Base-by-base conservation (phyloP, 2,888 invertebrate genomes). In the Trissolcus brochymenae region DNA sequence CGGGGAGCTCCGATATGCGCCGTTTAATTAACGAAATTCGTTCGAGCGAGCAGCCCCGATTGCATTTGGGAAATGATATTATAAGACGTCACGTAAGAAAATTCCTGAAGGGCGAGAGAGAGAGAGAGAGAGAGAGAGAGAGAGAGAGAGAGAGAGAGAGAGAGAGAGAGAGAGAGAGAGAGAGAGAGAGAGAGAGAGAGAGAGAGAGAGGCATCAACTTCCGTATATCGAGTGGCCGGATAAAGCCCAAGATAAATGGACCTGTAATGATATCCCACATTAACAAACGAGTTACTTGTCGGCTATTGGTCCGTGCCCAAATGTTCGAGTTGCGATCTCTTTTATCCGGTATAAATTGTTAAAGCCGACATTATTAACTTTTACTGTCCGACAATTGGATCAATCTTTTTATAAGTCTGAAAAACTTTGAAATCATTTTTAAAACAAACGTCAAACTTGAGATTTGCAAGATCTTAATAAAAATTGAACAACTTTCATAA, bases 221-320 rank as follows among this genome's bases (percentile, higher is more conserved):
- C 74, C 68, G 62, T 57, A 35, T 75, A 75, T 74, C 74, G 68
- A 74, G 59, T 41, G 49, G 75, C 55, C 56, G 65, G 71, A 61
- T 65, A 55, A 65, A 76, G 57, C 54, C 9, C 35, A 66, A 76
- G 76, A 76, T 76, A 76, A 76, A 76, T 76, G 68, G 66, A 66
- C 57, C 19, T 17, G 61, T 71, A 71, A 76, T 76, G 76, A 71
- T 46, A 41, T 50, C 43, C 53, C 66, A 76, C 71, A 66, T 76
- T 76, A 76, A 76, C 71, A 71, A 76, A 71, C 76, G 76, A 66
- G 71, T 76, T 76, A 62, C 76, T 61, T 51, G 40, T 46, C 50
- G 4, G 55, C 35, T 16, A 54, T 35, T 35, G 35, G 35, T 35
- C 35, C 9, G 11, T 35, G 35, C 35, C 35, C 35, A 35, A 35